Evolutionary conservation across 1,140 invertebrate genomes (phyloP).

Genomic region (Microplitis mediator): DNA sequence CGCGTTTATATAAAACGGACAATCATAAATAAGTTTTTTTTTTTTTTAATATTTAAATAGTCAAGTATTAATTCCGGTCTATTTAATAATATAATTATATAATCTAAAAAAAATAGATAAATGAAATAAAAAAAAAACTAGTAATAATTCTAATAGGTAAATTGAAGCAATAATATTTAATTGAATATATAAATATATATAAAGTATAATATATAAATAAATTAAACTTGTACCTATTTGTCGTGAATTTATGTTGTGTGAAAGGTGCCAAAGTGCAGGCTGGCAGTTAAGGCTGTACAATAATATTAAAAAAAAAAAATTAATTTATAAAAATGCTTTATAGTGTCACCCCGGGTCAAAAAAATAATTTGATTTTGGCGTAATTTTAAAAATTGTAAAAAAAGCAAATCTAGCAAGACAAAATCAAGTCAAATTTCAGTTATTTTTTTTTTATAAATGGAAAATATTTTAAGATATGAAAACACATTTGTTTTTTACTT

Average conservation of each 20-base stretch:
- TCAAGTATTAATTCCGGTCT: not conserved
- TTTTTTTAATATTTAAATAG: not conserved
- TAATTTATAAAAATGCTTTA: too few species aligned
- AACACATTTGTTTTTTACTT: too few species aligned
- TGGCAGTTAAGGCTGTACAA: conserved; percentile 18
- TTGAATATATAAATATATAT: not conserved
- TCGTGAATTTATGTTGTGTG: conserved; percentile 20
- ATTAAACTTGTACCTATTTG: conserved; percentile 4
- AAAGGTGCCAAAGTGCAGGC: conserved; percentile 51
- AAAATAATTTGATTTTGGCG: not conserved
- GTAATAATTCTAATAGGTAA: too few species aligned
- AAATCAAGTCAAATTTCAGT: too few species aligned
- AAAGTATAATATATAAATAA: not conserved
- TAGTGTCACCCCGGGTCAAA: not conserved
- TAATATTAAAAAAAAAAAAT: not conserved
- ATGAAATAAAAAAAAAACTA: too few species aligned
- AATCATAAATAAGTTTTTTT: conserved; percentile 51
- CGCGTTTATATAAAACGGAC: conserved; percentile 60
- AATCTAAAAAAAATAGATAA: too few species aligned
- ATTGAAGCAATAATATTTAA: conserved; percentile 23
- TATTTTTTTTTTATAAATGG: too few species aligned
- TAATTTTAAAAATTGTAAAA: too few species aligned
- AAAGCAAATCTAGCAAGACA: too few species aligned
- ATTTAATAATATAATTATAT: too few species aligned
- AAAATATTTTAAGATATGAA: too few species aligned